Percentiles rank a stretch among this genome's conserved stretches.
Conservation (phyloP, 1,140 invertebrate genomes). For the Drosophila triauraria region DNA sequence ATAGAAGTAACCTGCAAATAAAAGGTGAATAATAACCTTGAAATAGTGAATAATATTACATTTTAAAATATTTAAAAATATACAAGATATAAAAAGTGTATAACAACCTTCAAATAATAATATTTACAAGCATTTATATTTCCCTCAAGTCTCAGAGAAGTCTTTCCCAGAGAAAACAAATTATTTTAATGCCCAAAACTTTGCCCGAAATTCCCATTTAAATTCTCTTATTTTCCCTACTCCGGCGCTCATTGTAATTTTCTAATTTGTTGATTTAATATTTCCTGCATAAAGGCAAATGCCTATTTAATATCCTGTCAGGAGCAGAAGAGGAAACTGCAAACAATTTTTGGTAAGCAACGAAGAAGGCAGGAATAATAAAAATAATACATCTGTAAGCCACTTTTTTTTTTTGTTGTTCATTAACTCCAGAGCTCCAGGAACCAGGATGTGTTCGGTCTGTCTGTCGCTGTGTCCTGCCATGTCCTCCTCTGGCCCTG, state of each 20-base stretch:
- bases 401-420: constrained; percentile 48
- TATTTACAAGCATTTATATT: no score
- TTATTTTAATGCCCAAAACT: neutral
- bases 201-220: neutral
- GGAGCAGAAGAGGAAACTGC: constrained; percentile 43
- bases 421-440: constrained; percentile 35
- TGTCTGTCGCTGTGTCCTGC: constrained; percentile 23
- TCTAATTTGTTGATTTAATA: constrained; percentile 69
- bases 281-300: constrained; percentile 63
- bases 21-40: no score
- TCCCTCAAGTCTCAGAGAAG: neutral
- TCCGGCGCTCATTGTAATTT: constrained; percentile 39
- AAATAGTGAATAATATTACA: no score
- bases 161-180: neutral
- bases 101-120: no score
- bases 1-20: no score
- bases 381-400: constrained; percentile 33
- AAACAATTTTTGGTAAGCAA: constrained; percentile 18
- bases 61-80: no score
- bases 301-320: constrained; percentile 69
- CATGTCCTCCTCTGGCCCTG: constrained; percentile 4
- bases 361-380: constrained; percentile 14
- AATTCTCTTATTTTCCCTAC: neutral
- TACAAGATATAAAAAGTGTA: no score
- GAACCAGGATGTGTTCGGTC: constrained; percentile 46